Base-by-base conservation (phyloP, 2,797 vertebrate species). In the Tympanoctomys barrerae region DNA sequence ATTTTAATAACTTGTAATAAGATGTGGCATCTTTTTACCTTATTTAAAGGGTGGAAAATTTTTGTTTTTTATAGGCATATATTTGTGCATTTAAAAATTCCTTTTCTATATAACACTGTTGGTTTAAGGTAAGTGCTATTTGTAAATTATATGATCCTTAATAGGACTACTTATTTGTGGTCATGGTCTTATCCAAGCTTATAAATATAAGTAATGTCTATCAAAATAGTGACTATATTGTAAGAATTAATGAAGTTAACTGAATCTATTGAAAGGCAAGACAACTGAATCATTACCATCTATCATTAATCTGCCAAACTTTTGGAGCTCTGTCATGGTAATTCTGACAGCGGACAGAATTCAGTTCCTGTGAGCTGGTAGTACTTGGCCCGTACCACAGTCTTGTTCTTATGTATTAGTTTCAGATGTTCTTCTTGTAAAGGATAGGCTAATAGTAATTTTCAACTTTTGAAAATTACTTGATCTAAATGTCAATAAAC, bases 31-130 rank as follows among this genome's bases (percentile, higher is more conserved):
- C 26, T 91, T 94, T 91, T 93, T 49, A 92, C 16, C 3, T 78
- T 19, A 87, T 62, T 62, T 82, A 96, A 83, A 70, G 57, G 86
- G 87, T 24, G 81, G 31, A 71, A 90, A 92, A 78, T 28, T 31
- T 68, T 89, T 73, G 18, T 13, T 95, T 95, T 92, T 80, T 75
- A 54, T 62, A 92, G 46, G 19, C 75, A 33, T 28, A 68, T 95
- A 19, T 90, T 96, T 87, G n/a, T 75, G 31, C 57, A 91, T 71
- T 95, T 64, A 62, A 90, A 96, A 80, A 70, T 75, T 80, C 21
- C 19, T 91, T 83, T 86, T 81, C 71, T 77, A 71, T 90, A 16
- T 89, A 57, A 94, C 6, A 59, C 26, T 78, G n/a, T 57, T 92
- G 61, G 78, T 88, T 91, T 83, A 81, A 93, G 96, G 36, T 84